Conservation (phyloP, 35 echinoderm and acorn worm genomes). For the Hemicentrotus pulcherrimus region DNA sequence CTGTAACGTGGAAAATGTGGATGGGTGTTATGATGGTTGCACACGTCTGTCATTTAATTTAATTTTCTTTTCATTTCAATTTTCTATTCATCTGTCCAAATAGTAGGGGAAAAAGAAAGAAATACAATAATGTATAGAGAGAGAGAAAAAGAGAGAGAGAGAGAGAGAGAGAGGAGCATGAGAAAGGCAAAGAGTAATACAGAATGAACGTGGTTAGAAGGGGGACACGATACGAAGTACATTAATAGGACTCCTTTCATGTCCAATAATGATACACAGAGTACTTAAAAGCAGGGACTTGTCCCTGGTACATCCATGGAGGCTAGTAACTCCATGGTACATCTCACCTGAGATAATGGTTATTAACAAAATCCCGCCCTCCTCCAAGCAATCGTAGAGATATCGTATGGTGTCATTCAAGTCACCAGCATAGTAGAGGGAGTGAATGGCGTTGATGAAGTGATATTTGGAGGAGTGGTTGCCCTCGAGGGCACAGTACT, state of each 20-base stretch:
- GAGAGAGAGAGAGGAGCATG: not conserved
- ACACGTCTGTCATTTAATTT: no score
- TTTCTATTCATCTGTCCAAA: no score
- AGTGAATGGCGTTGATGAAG: slow-evolving; percentile 86
- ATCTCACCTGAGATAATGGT: slow-evolving; percentile 22
- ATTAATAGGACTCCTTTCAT: not conserved
- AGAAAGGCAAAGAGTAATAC: not conserved
- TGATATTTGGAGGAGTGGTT: slow-evolving; percentile 39
- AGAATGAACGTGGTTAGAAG: not conserved
- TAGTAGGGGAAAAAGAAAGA: no score
- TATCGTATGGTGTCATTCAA: slow-evolving; percentile 25
- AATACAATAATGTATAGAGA: no score
- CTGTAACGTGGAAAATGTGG: not conserved
- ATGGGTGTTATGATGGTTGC: not conserved
- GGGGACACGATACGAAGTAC: not conserved
- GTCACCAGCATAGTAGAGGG: slow-evolving; percentile 67
- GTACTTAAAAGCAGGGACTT: no score
- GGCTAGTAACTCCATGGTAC: no score
- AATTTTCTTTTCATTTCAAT: no score
- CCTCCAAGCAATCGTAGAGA: slow-evolving; percentile 62
- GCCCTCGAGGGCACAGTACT: slow-evolving; percentile 30
- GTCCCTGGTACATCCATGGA: no score
- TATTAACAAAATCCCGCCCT: slow-evolving; percentile 62
- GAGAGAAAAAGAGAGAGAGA: no score
- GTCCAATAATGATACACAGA: not conserved